phyloP scores from a whole-genome alignment of 2,113 vertebrate genomes.

The Cheirogaleus medius region DNA sequence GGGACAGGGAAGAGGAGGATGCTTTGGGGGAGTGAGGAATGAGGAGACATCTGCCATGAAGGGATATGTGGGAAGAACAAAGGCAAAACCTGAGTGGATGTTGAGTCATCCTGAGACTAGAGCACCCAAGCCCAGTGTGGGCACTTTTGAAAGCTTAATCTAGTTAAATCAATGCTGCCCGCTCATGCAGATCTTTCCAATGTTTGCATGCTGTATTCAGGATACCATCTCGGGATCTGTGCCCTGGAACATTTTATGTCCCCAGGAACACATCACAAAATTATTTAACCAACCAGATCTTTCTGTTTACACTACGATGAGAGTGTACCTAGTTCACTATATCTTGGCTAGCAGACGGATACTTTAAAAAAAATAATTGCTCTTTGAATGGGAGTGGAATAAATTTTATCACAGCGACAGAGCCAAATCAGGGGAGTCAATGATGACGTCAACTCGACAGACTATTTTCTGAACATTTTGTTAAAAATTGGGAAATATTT shows the following conservation, averaged over 20 bases:
- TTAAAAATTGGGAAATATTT: not conserved
- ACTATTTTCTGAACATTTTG: not conserved
- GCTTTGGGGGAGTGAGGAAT: not conserved
- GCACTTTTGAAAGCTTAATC: not conserved
- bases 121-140: too few relatives aligned
- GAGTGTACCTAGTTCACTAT: not conserved
- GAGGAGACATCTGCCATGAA: not conserved
- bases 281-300: conserved; percentile 5
- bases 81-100: not conserved
- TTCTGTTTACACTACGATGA: not conserved
- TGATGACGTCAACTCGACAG: not conserved
- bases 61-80: not conserved
- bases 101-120: not conserved
- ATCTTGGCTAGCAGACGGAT: not conserved
- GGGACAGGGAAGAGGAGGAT: not conserved
- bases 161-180: not conserved
- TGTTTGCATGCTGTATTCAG: not conserved
- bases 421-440: not conserved
- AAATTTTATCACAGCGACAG: not conserved
- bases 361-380: conserved; percentile 14
- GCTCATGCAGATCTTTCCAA: not conserved
- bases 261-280: not conserved
- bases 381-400: not conserved
- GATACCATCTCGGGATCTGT: not conserved
- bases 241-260: not conserved